Base-by-base conservation (phyloP, 1,140 invertebrate species). In the Diuraphis noxia region DNA sequence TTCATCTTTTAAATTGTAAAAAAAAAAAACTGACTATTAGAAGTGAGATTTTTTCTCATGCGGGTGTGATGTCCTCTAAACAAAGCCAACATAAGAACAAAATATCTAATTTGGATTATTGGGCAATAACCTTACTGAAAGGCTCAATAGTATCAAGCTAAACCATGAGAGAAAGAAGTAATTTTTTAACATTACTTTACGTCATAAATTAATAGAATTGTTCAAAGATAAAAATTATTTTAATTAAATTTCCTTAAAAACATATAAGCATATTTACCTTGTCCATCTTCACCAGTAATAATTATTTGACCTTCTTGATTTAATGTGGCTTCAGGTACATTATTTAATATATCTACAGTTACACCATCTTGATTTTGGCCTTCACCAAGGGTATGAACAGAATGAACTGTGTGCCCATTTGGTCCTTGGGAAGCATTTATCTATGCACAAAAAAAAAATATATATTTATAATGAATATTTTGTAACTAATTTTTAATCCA, bases 231-330 rank as follows among this genome's bases (percentile, higher is more conserved):
- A 63, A 63, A n/a, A 63, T 63, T n/a, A 63, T 63, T 63, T 63
- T n/a, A 17, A n/a, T n/a, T 30, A n/a, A 3, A 30, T n/a, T n/a
- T 46, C 4, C 23, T 23, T 34, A 86, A 23, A 52, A 86, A 49
- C 19, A 52, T 43, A 40, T 52, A 43, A 89, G 41, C 38, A 92
- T n/a, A 38, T 94, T 94, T 95, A 98, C 97, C 97, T 94, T 98
- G 97, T 93, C 98, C 97, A 94, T 98, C 97, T 95, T 98, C 98
- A 91, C 97, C 97, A 84, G 98, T 98, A 92, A 99, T 95, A 93
- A 99, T 98, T 93, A 99, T 97, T 94, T 99, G 98, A 43, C 98
- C 98, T 94, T 98, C 98, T 94, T 98, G 97, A 93, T 96, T 96
- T 91, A 98, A 94, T 79, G 96, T 96, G 38, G 97, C 97, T 94